phyloP scores from a whole-genome alignment of 2,888 invertebrate species.

The Plutella xylostella region DNA sequence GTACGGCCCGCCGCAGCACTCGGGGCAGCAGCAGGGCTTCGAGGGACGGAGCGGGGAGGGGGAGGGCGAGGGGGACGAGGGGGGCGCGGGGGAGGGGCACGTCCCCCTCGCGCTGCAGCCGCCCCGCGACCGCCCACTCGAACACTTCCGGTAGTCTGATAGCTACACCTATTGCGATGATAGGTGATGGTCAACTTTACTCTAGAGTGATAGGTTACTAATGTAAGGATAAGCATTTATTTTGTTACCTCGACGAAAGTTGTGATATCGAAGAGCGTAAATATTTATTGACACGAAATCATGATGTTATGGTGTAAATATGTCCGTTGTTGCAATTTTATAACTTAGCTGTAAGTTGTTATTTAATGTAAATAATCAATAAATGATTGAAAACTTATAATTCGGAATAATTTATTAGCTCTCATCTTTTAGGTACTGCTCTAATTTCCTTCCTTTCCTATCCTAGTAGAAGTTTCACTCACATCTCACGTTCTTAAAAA shows the following conservation, averaged over 20 bases:
- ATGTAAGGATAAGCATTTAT: slow-evolving; percentile 5
- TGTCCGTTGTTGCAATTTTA: not conserved
- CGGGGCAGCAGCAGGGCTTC: slow-evolving; percentile 32
- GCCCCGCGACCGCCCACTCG: slow-evolving; percentile 56
- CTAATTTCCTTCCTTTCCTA: not conserved
- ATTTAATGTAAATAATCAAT: not conserved
- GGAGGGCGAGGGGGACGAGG: slow-evolving; percentile 8
- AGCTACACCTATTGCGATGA: too few relatives aligned
- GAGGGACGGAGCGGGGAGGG: slow-evolving; percentile 13
- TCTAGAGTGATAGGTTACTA: not conserved
- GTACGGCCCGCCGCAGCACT: slow-evolving; percentile 22
- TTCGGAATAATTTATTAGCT: too few relatives aligned
- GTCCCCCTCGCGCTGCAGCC: slow-evolving; percentile 55
- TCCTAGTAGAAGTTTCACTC: not conserved
- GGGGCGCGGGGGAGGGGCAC: slow-evolving; percentile 49
- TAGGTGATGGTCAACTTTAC: not conserved
- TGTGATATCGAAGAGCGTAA: slow-evolving; percentile 11
- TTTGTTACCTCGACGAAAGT: slow-evolving; percentile 15
- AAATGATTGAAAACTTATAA: too few relatives aligned
- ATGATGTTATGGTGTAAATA: not conserved
- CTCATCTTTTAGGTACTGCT: not conserved
- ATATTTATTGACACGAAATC: not conserved
- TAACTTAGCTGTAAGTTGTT: not conserved
- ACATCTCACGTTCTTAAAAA: not conserved
- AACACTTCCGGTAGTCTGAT: slow-evolving; percentile 43